Percentiles rank a stretch among this genome's conserved stretches.
phyloP scores from a whole-genome alignment of 1,140 invertebrate genomes.

The Psilanteris sp. region DNA sequence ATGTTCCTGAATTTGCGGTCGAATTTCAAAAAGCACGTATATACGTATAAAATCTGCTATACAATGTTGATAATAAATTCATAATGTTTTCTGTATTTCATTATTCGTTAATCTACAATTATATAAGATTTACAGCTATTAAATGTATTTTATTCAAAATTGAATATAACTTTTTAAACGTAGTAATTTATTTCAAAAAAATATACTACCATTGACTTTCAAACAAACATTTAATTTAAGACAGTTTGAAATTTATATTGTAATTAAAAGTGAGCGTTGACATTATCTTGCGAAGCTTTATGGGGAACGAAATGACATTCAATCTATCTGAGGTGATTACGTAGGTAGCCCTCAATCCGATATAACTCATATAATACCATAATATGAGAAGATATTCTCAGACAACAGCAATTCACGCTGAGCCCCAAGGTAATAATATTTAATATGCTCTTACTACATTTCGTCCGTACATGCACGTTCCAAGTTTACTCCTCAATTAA shows the following conservation, averaged over 20 bases:
- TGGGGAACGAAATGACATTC: conserved; percentile 25
- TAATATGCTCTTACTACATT: conserved; percentile 50
- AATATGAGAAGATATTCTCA: conserved; percentile 43
- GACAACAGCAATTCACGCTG: conserved; percentile 52
- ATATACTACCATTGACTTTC: too few relatives aligned
- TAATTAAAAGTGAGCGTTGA: conserved; percentile 7
- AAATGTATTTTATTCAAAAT: too few relatives aligned
- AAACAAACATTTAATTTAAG: too few relatives aligned
- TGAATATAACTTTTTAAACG: too few relatives aligned
- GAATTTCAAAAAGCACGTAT: too few relatives aligned
- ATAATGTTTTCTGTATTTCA: too few relatives aligned
- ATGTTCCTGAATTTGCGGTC: too few relatives aligned
- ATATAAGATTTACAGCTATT: too few relatives aligned
- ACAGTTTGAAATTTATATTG: conserved; percentile 3
- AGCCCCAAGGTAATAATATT: conserved; percentile 56
- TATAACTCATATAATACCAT: conserved; percentile 51
- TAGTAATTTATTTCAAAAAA: too few relatives aligned
- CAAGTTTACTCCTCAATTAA: conserved; percentile 56
- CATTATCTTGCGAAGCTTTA: conserved; percentile 6
- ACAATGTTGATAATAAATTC: too few relatives aligned
- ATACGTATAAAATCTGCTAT: too few relatives aligned
- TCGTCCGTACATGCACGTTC: conserved; percentile 28
- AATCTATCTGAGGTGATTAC: conserved; percentile 33
- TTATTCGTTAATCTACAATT: too few relatives aligned
- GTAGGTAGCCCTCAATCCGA: conserved; percentile 28